Evolutionary conservation across 2,888 invertebrate species (phyloP).

Genomic region (Marronus borbonicus): DNA sequence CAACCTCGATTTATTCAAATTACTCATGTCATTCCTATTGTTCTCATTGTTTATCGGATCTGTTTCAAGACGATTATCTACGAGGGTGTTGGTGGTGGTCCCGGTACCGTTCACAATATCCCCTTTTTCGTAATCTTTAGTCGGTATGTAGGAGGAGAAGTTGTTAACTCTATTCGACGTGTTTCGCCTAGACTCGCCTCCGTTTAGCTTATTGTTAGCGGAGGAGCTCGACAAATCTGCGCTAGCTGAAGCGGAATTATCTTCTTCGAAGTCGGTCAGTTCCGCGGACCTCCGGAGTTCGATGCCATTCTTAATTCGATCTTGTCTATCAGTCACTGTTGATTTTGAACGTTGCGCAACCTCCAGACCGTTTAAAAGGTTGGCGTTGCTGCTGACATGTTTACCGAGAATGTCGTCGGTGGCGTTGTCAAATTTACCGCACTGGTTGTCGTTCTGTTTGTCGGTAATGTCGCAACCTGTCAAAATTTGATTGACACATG

Average conservation of each 20-base stretch:
- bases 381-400: not conserved
- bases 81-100: slow-evolving; percentile 10
- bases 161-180: slow-evolving; percentile 73
- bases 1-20: slow-evolving; percentile 44
- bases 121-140: slow-evolving; percentile 69
- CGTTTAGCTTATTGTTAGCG: slow-evolving; percentile 22
- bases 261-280: slow-evolving; percentile 16
- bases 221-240: not conserved
- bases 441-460: slow-evolving; percentile 2
- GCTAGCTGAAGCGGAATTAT: not conserved
- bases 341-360: slow-evolving; percentile 48
- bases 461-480: slow-evolving; percentile 1
- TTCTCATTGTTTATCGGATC: slow-evolving; percentile 20
- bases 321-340: slow-evolving; percentile 50
- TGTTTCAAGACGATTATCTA: slow-evolving; percentile 8
- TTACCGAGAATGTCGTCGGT: not conserved
- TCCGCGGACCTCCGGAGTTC: slow-evolving; percentile 50
- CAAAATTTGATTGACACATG: not conserved
- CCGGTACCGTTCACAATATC: slow-evolving; percentile 59
- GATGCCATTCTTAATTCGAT: slow-evolving; percentile 52
- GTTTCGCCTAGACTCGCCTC: slow-evolving; percentile 18
- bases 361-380: slow-evolving; percentile 44
- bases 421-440: slow-evolving; percentile 9
- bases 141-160: slow-evolving; percentile 76
- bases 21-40: slow-evolving; percentile 46